phyloP scores from a whole-genome alignment of 1,140 invertebrate genomes.

The Tachypleus tridentatus region DNA sequence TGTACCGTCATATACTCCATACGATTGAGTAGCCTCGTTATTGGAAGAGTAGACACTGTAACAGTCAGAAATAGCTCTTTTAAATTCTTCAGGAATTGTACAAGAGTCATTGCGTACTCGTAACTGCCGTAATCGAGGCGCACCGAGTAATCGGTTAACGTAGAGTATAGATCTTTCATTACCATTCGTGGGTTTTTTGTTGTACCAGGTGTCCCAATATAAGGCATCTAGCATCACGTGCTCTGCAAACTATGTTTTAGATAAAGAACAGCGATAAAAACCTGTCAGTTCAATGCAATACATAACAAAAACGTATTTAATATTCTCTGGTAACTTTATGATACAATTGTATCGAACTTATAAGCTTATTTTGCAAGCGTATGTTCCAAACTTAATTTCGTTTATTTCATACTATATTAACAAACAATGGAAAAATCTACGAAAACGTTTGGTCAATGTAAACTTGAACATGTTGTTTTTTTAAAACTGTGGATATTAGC shows the following conservation, averaged over 20 bases:
- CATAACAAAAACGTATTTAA: too few species aligned
- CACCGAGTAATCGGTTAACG: slow-evolving; percentile 50
- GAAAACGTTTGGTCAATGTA: too few species aligned
- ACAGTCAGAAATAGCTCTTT: slow-evolving; percentile 43
- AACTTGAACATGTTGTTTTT: too few species aligned
- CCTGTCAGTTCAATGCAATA: too few species aligned
- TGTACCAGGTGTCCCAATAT: slow-evolving; percentile 49
- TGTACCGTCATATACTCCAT: not conserved
- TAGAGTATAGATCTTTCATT: slow-evolving; percentile 43
- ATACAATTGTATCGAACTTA: too few species aligned
- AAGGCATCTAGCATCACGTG: slow-evolving; percentile 41
- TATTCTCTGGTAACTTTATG: too few species aligned
- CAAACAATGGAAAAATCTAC: too few species aligned
- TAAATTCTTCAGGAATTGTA: slow-evolving; percentile 44
- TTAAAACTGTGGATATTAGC: too few species aligned
- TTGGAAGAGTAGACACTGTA: slow-evolving; percentile 32
- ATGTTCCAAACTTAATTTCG: too few species aligned
- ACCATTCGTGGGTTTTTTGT: slow-evolving; percentile 27
- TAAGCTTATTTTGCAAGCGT: too few species aligned
- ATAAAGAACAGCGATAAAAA: too few species aligned
- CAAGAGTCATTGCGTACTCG: slow-evolving; percentile 47
- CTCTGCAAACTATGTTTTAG: slow-evolving; percentile 39
- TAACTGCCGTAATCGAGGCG: slow-evolving; percentile 48
- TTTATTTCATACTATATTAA: too few species aligned
- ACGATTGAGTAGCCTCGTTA: not conserved